Base-by-base conservation (phyloP, 2,888 invertebrate genomes). In the Habroteleia sp. region DNA sequence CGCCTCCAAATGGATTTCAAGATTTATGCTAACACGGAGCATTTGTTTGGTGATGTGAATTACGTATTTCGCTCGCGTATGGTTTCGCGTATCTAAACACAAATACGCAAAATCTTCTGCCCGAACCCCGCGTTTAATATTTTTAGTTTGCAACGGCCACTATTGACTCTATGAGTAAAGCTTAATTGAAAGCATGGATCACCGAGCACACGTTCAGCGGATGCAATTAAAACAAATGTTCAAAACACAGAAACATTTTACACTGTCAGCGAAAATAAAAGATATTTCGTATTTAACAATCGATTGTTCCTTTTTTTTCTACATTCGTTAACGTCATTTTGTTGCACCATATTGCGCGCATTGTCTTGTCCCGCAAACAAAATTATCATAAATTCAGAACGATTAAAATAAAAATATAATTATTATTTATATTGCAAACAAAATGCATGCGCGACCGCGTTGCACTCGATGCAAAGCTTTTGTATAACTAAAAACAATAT, bases 21-120 rank as follows among this genome's bases (percentile, higher is more conserved):
- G 88, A 88, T 88, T 88, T 88, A 88, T 87, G 86, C 85, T 84
- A 88, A 87, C 87, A 86, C 85, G 85, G 80, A 80, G 85, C 87
- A 86, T 88, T 88, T 87, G 84, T 87, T 85, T 79, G 82, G 77
- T 66, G 76, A 80, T 80, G 78, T 81, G 78, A 79, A 79, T 82
- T 80, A 80, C 77, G 78, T 76, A 77, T 74, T 72, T 63, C 68
- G 48, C 39, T 29, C 56, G 44, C 50, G 44, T 73, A 74, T 42
- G 31, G 63, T 62, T 58, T 68, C 71, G 77, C 77, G 75, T 76
- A 78, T 80, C 79, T 78, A 76, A 78, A 77, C 77, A 60, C 76
- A 71, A 68, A 74, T 72, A 74, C 62, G 58, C 63, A 71, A 69
- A 39, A 69, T 71, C 54, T 68, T 56, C 72, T 39, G 65, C 29